phyloP scores from a whole-genome alignment of 2,888 invertebrate genomes.

The Lissocephala sabroskyi region DNA sequence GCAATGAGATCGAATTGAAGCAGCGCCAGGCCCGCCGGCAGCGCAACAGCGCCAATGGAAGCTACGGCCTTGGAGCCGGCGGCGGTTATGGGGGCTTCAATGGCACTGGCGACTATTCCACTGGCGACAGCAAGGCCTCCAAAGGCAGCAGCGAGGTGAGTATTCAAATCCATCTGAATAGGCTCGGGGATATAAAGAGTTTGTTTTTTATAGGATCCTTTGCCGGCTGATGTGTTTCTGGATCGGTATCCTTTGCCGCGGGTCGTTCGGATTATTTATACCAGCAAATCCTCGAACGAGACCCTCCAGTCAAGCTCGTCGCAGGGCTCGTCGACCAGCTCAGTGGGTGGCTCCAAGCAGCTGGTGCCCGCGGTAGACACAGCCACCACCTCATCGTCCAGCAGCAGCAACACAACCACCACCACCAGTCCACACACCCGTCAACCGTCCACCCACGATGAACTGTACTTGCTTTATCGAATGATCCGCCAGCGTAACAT shows the following conservation, averaged over 20 bases:
- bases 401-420: constrained; percentile 18
- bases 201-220: constrained; percentile 48
- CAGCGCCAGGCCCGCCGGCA: constrained; percentile 68
- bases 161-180: constrained; percentile 6
- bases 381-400: constrained; percentile 32
- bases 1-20: constrained; percentile 72
- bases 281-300: constrained; percentile 68
- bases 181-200: not conserved
- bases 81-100: constrained; percentile 48
- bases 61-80: constrained; percentile 45
- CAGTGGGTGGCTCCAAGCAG: constrained; percentile 59
- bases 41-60: constrained; percentile 68
- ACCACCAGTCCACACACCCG: constrained; percentile 17
- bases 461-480: constrained; percentile 70
- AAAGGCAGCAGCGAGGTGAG: constrained; percentile 71
- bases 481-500: constrained; percentile 69
- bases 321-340: constrained; percentile 69
- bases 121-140: constrained; percentile 72
- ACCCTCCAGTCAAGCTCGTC: constrained; percentile 71
- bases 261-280: constrained; percentile 68
- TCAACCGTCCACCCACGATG: constrained; percentile 45
- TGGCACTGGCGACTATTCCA: constrained; percentile 70
- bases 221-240: constrained; percentile 70
- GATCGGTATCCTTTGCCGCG: constrained; percentile 71
- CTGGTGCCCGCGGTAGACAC: constrained; percentile 19